Evolutionary conservation across 2,888 invertebrate genomes (phyloP).

Genomic region (Leptopilina syphax): DNA sequence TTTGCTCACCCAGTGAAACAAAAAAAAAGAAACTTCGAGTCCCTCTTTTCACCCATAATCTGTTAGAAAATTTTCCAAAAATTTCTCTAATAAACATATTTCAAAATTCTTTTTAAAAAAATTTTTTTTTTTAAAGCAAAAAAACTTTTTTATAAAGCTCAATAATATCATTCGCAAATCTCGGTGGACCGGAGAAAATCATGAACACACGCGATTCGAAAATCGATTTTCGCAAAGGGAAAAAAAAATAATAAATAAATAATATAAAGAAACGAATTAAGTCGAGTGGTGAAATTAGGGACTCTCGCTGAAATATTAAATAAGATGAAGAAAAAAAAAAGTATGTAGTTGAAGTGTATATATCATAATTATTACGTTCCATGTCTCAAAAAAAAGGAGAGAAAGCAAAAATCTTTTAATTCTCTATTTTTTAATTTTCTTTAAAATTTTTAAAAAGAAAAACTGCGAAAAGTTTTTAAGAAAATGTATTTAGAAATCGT

Average conservation of each 20-base stretch:
- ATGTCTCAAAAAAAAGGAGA: slow-evolving; percentile 6
- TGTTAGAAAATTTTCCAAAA: no score
- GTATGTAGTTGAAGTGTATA: slow-evolving; percentile 39
- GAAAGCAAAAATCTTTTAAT: background rate
- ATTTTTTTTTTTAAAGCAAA: background rate
- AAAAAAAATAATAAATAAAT: background rate
- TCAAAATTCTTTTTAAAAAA: background rate
- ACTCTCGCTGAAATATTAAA: slow-evolving; percentile 20
- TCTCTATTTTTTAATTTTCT: background rate
- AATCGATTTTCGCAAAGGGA: slow-evolving; percentile 28
- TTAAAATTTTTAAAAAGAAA: no score
- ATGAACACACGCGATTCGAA: background rate
- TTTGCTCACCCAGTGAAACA: background rate
- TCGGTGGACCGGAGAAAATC: slow-evolving; percentile 50
- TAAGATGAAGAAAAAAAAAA: slow-evolving; percentile 10
- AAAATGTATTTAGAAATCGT: no score
- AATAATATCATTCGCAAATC: slow-evolving; percentile 44
- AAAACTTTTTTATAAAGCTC: slow-evolving; percentile 52
- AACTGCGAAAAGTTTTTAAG: no score
- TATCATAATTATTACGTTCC: slow-evolving; percentile 24
- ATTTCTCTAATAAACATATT: no score
- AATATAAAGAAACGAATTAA: background rate
- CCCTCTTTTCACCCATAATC: background rate
- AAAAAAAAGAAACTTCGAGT: background rate
- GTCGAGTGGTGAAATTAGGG: slow-evolving; percentile 7